phyloP scores from a whole-genome alignment of 2,888 invertebrate species.

The Drosophila vallismaia region DNA sequence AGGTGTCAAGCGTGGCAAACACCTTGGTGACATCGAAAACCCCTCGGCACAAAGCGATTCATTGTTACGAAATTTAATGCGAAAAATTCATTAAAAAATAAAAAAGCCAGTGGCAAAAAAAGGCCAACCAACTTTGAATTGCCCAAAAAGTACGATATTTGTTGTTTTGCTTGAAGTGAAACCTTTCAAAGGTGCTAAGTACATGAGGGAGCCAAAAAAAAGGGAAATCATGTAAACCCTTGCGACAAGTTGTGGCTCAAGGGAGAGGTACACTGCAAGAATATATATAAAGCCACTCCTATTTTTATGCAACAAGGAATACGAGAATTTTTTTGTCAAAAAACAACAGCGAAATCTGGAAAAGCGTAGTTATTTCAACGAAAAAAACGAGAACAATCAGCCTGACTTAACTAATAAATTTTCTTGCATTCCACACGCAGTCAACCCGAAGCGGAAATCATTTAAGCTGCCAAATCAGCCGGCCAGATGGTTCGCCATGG shows the following conservation, averaged over 20 bases:
- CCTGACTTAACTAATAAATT: constrained; percentile 78
- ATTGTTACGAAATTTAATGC: constrained; percentile 72
- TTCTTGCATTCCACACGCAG: constrained; percentile 68
- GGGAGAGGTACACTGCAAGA: constrained; percentile 22
- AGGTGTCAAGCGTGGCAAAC: constrained; percentile 49
- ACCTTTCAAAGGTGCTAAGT: constrained; percentile 72
- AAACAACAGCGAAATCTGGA: constrained; percentile 17
- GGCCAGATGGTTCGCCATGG: constrained; percentile 54
- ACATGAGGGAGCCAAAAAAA: constrained; percentile 42
- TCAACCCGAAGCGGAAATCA: constrained; percentile 66
- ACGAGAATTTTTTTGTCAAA: constrained; percentile 1
- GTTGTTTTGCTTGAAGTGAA: constrained; percentile 42
- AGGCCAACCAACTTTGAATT: constrained; percentile 49
- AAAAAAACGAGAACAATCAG: constrained; percentile 53
- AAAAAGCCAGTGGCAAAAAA: constrained; percentile 19
- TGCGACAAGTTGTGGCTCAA: constrained; percentile 50
- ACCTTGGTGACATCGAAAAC: constrained; percentile 39
- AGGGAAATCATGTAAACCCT: constrained; percentile 52
- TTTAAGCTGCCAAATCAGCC: constrained; percentile 76
- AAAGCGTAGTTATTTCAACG: constrained; percentile 36
- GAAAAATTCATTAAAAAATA: constrained; percentile 72
- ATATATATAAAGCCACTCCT: neutral
- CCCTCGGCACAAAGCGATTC: constrained; percentile 46
- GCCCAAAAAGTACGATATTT: constrained; percentile 55
- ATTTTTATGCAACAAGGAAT: too few relatives aligned